Conservation (phyloP, 92 coral and sea anemone genomes). For the Heteractis magnifica region DNA sequence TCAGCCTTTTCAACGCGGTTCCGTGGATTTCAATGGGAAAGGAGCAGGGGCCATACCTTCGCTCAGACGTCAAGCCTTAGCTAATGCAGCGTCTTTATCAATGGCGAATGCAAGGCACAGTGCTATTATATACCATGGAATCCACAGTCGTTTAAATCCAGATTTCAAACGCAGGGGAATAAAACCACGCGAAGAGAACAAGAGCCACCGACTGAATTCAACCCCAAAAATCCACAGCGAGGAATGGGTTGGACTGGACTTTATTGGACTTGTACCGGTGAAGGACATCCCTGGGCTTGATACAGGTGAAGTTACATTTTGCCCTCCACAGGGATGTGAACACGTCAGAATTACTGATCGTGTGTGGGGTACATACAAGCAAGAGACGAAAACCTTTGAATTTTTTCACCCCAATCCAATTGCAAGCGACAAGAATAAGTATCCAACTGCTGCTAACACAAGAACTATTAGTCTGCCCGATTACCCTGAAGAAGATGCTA, state of each 20-base stretch:
- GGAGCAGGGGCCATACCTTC: neutral
- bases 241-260: neutral
- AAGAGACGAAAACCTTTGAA: neutral
- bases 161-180: neutral
- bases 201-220: neutral
- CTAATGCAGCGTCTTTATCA: neutral
- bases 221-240: neutral
- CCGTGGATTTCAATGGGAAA: neutral
- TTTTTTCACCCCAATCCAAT: neutral
- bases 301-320: neutral
- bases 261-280: neutral
- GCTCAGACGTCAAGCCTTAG: slow-evolving; percentile 6
- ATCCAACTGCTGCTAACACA: neutral
- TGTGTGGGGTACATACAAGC: neutral
- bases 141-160: neutral
- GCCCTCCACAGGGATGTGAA: neutral
- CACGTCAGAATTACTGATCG: neutral
- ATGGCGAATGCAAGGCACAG: neutral
- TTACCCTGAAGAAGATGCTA: neutral
- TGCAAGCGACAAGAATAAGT: neutral
- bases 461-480: neutral
- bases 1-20: neutral
- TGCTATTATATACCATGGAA: neutral
- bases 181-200: neutral
- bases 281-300: neutral